These are phyloP conservation scores for Typhlichthys subterraneus DNA, from an alignment of 2,797 vertebrate species.

Conservation along the genomic window DNA sequence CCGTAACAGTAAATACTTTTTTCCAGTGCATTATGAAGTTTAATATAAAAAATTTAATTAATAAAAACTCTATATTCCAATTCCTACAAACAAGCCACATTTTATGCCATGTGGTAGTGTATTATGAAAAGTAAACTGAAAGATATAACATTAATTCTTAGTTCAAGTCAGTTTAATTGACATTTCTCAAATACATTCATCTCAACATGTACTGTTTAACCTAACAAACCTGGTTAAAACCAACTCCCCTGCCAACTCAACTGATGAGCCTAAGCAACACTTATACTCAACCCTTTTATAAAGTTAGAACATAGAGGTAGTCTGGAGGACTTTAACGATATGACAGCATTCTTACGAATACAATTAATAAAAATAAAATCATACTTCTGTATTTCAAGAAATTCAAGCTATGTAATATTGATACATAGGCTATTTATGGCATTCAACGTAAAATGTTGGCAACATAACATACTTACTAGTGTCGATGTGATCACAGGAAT, in stretches of 20 bases:
- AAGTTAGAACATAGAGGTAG: no score
- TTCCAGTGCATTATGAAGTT: no score
- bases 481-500: conserved; percentile 3
- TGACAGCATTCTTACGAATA: background rate
- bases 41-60: no score
- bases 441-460: conserved; percentile 35
- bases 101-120: conserved; percentile 28
- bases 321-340: no score
- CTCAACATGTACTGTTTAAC: no score
- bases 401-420: background rate
- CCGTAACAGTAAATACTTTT: no score
- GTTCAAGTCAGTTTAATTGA: background rate
- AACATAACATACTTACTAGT: conserved; percentile 18
- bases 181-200: no score
- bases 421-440: background rate
- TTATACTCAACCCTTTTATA: background rate
- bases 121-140: conserved; percentile 30
- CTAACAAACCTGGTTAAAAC: no score
- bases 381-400: conserved; percentile 4
- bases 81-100: conserved; percentile 4
- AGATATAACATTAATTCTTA: conserved; percentile 9
- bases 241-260: no score
- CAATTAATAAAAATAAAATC: conserved; percentile 25
- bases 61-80: no score
- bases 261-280: background rate